Conservation (phyloP, 2,888 invertebrate species). For the Andrena flavipes region DNA sequence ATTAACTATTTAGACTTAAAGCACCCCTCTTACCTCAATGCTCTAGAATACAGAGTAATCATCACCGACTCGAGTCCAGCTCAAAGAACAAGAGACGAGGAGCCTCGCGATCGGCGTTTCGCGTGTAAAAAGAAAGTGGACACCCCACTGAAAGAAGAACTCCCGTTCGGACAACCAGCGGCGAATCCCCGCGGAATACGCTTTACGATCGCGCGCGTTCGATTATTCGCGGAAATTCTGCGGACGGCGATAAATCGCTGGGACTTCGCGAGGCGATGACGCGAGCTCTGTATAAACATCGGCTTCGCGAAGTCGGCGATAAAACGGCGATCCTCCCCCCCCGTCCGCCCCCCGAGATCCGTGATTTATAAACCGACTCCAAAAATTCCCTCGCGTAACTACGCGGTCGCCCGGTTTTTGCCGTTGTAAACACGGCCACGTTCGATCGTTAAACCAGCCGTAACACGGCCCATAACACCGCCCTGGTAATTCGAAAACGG, state of each 20-base stretch:
- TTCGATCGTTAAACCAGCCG: constrained; percentile 6
- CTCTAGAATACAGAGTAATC: not conserved
- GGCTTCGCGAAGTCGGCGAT: not conserved
- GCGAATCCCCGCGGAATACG: not conserved
- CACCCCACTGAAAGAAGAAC: not conserved
- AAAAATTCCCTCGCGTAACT: constrained; percentile 22
- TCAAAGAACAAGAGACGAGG: not conserved
- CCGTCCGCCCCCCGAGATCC: not conserved
- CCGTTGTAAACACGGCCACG: not conserved
- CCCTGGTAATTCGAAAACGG: constrained; percentile 29
- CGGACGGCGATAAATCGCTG: constrained; percentile 8
- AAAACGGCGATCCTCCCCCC: not conserved
- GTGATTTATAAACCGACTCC: not conserved
- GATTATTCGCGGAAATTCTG: constrained; percentile 31
- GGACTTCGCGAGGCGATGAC: not conserved
- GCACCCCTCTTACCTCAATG: not conserved
- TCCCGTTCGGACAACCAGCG: not conserved
- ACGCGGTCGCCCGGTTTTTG: constrained; percentile 6
- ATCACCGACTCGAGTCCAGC: not conserved
- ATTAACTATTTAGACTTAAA: too few relatives aligned
- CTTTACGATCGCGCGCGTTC: constrained; percentile 20
- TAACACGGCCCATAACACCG: constrained; percentile 7
- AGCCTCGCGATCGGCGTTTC: not conserved
- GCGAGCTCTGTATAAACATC: constrained; percentile 15
- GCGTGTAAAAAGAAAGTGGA: too few relatives aligned